phyloP scores from a whole-genome alignment of 1,140 invertebrate species.

The Gerris buenoi region DNA sequence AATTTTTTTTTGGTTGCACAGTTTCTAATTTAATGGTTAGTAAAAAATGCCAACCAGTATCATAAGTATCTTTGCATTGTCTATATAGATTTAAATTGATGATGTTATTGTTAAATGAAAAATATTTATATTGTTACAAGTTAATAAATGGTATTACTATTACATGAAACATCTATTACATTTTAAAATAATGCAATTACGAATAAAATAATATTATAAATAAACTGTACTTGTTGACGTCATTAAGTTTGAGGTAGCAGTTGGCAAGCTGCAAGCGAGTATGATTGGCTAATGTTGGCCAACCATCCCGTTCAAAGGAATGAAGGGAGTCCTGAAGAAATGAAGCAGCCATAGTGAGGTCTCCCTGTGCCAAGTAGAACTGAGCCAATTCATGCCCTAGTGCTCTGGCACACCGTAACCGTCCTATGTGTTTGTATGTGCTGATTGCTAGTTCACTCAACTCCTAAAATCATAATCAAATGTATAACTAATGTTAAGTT shows the following conservation, averaged over 20 bases:
- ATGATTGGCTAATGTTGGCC: slow-evolving; percentile 63
- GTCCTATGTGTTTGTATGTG: slow-evolving; percentile 88
- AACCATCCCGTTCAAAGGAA: slow-evolving; percentile 73
- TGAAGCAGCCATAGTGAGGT: slow-evolving; percentile 71
- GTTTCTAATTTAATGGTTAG: too few species aligned
- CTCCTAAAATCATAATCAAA: slow-evolving; percentile 43
- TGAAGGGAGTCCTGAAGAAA: slow-evolving; percentile 75
- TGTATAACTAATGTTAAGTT: neutral
- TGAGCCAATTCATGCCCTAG: slow-evolving; percentile 78
- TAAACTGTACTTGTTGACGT: slow-evolving; percentile 48
- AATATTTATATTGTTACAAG: too few species aligned
- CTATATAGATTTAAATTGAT: too few species aligned
- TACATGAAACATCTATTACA: too few species aligned
- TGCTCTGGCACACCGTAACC: slow-evolving; percentile 64
- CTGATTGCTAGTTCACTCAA: slow-evolving; percentile 88
- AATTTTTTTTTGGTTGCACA: too few species aligned
- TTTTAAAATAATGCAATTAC: too few species aligned
- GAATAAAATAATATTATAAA: too few species aligned
- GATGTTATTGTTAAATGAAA: too few species aligned
- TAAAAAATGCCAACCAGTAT: too few species aligned
- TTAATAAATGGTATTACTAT: too few species aligned
- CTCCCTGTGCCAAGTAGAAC: slow-evolving; percentile 75
- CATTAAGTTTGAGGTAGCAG: slow-evolving; percentile 64
- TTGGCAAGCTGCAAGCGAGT: slow-evolving; percentile 69
- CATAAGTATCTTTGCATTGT: too few species aligned